Percentiles rank a stretch among this genome's conserved stretches.
Conservation (phyloP, 1,140 invertebrate species). For the Apis florea region DNA sequence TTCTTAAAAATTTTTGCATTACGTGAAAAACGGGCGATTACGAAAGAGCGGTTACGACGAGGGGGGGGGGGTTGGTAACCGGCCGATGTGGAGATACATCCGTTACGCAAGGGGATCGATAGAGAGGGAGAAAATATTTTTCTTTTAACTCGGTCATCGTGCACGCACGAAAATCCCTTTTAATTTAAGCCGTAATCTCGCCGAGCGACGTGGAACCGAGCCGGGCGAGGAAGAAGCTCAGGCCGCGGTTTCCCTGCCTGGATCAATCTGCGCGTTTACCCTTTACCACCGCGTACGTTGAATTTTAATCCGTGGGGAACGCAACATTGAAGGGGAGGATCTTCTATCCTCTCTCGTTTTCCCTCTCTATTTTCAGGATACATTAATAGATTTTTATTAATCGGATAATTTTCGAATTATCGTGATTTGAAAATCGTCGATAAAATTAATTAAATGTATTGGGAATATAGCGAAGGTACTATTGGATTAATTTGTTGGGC, state of each 20-base stretch:
- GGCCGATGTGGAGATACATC: too few relatives aligned
- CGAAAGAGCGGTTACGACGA: constrained; percentile 31
- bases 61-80: too few relatives aligned
- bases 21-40: constrained; percentile 6
- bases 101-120: constrained; percentile 35
- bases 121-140: not conserved
- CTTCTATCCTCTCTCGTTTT: too few relatives aligned
- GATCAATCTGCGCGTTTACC: constrained; percentile 13
- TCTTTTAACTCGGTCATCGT: not conserved
- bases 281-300: constrained; percentile 1
- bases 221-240: not conserved
- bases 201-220: not conserved
- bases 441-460: too few relatives aligned
- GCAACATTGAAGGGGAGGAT: not conserved
- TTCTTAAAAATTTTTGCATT: not conserved
- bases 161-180: constrained; percentile 8
- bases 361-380: not conserved
- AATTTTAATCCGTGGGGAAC: constrained; percentile 2
- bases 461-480: too few relatives aligned
- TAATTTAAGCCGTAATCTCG: not conserved
- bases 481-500: too few relatives aligned
- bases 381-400: too few relatives aligned
- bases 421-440: too few relatives aligned
- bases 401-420: too few relatives aligned
- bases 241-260: not conserved